Conservation (phyloP, 2,797 vertebrate genomes). For the Sebastes kiyomatsui region DNA sequence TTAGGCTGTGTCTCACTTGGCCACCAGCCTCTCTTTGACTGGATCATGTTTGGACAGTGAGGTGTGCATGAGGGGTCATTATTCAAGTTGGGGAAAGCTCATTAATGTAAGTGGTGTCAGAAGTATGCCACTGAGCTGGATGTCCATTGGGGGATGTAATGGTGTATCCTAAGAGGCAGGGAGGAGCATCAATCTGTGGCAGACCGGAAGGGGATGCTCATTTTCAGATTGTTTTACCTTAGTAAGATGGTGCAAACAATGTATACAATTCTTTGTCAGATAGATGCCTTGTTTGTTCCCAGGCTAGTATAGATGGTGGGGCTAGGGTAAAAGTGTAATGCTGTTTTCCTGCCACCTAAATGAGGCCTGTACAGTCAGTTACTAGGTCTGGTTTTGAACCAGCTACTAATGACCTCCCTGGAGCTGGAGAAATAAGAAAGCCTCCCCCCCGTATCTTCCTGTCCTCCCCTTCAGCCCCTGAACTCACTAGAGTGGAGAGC, state of each 20-base stretch:
- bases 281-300: background rate
- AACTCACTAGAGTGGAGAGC: background rate
- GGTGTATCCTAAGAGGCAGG: conserved; percentile 13
- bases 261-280: conserved; percentile 7
- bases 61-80: conserved; percentile 53
- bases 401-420: conserved; percentile 68
- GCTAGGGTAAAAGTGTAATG: conserved; percentile 19
- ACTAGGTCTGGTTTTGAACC: conserved; percentile 16
- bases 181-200: background rate
- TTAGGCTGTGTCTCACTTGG: conserved; percentile 43
- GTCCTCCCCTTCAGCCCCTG: conserved; percentile 5
- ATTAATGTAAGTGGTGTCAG: conserved; percentile 64
- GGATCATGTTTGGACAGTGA: conserved; percentile 52
- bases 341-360: conserved; percentile 38
- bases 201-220: background rate
- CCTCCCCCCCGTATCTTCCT: background rate
- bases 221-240: conserved; percentile 17
- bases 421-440: conserved; percentile 39
- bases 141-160: conserved; percentile 7
- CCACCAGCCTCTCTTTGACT: conserved; percentile 24
- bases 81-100: conserved; percentile 59
- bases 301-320: conserved; percentile 1
- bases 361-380: conserved; percentile 38
- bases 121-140: conserved; percentile 20
- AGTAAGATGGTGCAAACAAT: background rate